Conservation (phyloP, 2,888 invertebrate species). For the Drosophila prolongata region DNA sequence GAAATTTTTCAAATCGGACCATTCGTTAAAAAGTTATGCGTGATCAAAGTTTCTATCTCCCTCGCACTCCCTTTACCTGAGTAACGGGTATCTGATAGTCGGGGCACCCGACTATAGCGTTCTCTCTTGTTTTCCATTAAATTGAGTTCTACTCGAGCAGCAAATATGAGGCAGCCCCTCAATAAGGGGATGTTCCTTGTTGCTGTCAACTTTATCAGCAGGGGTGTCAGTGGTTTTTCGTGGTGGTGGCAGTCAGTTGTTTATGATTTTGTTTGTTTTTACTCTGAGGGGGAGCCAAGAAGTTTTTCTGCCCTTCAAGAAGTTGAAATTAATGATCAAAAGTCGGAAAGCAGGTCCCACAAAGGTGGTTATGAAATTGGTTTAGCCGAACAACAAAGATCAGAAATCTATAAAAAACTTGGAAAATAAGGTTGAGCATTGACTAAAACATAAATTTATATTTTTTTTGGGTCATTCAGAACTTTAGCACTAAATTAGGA, state of each 20-base stretch:
- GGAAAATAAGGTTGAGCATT: too few species aligned
- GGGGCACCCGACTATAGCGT: too few species aligned
- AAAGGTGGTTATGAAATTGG: not conserved
- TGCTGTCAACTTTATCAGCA: slow-evolving; percentile 65
- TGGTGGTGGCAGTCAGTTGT: slow-evolving; percentile 57
- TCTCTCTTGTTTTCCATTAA: slow-evolving; percentile 84
- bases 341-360: not conserved
- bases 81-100: too few species aligned
- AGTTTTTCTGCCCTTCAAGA: slow-evolving; percentile 16
- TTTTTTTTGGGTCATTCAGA: not conserved
- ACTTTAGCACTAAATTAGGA: not conserved
- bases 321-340: slow-evolving; percentile 7
- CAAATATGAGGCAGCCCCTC: slow-evolving; percentile 70
- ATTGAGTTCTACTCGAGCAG: slow-evolving; percentile 82
- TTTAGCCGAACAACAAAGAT: not conserved
- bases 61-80: too few species aligned
- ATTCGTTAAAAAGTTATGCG: too few species aligned
- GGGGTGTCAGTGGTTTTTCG: slow-evolving; percentile 29
- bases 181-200: slow-evolving; percentile 39
- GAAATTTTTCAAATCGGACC: too few species aligned
- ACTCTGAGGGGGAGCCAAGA: slow-evolving; percentile 8
- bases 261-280: slow-evolving; percentile 64
- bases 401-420: not conserved
- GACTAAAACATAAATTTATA: not conserved
- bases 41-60: too few species aligned